phyloP scores from a whole-genome alignment of 2,888 invertebrate genomes.

The Melanotus villosus region DNA sequence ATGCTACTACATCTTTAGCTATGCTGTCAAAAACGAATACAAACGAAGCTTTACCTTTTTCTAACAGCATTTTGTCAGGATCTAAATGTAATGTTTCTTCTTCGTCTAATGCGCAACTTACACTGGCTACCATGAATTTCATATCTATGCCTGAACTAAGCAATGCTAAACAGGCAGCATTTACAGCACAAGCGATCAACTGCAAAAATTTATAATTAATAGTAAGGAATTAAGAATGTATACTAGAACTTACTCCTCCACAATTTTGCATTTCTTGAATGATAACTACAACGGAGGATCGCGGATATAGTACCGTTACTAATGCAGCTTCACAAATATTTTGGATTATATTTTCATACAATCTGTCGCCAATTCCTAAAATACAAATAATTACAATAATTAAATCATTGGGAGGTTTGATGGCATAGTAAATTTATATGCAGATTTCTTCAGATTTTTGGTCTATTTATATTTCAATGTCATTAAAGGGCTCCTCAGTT shows the following conservation, averaged over 20 bases:
- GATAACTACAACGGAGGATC: conserved; percentile 83
- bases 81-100: conserved; percentile 70
- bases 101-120: conserved; percentile 79
- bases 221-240: not conserved
- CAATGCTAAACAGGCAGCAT: conserved; percentile 86
- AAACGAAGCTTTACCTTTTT: conserved; percentile 74
- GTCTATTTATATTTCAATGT: no score
- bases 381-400: not conserved
- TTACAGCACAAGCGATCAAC: conserved; percentile 86
- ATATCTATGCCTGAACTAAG: conserved; percentile 88
- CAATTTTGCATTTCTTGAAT: conserved; percentile 90
- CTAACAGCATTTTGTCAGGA: conserved; percentile 64
- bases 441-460: no score
- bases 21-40: conserved; percentile 83
- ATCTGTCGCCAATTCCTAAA: conserved; percentile 77
- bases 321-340: conserved; percentile 85
- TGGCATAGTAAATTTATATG: not conserved
- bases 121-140: conserved; percentile 85
- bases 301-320: conserved; percentile 81
- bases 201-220: no score
- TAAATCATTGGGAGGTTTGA: no score
- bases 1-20: conserved; percentile 73
- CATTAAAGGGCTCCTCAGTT: no score
- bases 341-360: conserved; percentile 81
- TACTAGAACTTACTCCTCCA: conserved; percentile 78